Conservation (phyloP, 2,113 vertebrate species). For the Merops nubicus region DNA sequence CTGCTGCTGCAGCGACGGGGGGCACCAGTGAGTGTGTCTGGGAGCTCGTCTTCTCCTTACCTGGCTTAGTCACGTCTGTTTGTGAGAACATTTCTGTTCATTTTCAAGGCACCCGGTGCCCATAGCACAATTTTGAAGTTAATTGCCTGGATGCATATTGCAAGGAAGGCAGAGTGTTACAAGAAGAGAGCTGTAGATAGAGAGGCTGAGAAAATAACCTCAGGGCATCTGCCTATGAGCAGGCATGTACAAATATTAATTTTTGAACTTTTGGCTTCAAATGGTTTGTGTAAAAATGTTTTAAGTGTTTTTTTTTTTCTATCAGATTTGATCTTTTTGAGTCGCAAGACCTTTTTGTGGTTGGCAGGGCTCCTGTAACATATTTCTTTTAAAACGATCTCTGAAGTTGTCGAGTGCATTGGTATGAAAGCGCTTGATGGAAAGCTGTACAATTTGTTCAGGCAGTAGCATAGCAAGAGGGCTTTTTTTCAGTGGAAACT, state of each 20-base stretch:
- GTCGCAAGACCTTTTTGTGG: slow-evolving; percentile 64
- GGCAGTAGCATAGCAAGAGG: slow-evolving; percentile 27
- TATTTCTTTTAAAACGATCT: slow-evolving; percentile 57
- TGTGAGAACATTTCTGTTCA: slow-evolving; percentile 22
- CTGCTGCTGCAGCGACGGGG: background rate
- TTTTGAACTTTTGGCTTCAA: slow-evolving; percentile 66
- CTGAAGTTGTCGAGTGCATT: slow-evolving; percentile 49
- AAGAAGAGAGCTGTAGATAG: slow-evolving; percentile 16
- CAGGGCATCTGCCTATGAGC: slow-evolving; percentile 20
- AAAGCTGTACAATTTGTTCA: slow-evolving; percentile 46
- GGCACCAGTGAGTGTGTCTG: background rate
- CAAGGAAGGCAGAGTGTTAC: background rate
- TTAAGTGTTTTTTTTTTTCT: slow-evolving; percentile 29
- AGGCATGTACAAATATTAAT: slow-evolving; percentile 49
- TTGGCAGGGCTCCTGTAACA: slow-evolving; percentile 65
- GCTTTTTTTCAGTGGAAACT: slow-evolving; percentile 19
- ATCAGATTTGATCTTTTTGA: slow-evolving; percentile 64
- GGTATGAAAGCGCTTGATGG: slow-evolving; percentile 41
- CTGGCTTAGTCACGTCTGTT: background rate
- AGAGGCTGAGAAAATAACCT: slow-evolving; percentile 43
- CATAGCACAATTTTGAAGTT: slow-evolving; percentile 45
- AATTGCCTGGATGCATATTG: slow-evolving; percentile 57
- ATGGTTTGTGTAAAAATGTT: slow-evolving; percentile 56
- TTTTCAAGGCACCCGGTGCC: slow-evolving; percentile 44
- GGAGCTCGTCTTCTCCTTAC: background rate